These are phyloP conservation scores for Priocnemis perturbator DNA, from an alignment of 2,888 invertebrate genomes.

Conservation along the genomic window DNA sequence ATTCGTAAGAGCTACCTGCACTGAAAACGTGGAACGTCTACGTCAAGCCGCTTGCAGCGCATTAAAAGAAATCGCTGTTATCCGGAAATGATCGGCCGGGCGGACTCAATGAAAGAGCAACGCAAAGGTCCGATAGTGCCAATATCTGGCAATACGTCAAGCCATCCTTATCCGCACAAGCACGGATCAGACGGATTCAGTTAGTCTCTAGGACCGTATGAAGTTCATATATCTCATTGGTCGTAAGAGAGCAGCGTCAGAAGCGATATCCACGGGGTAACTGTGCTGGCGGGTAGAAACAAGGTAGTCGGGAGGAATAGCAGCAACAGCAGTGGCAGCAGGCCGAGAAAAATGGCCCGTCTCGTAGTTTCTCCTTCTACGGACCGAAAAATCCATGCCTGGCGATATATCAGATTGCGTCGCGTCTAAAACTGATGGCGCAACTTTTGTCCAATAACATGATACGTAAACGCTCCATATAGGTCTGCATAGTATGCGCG, in stretches of 20 bases:
- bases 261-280: slow-evolving; percentile 16
- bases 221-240: slow-evolving; percentile 58
- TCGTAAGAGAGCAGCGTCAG: slow-evolving; percentile 7
- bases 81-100: too few relatives aligned
- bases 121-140: not conserved
- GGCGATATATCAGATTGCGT: slow-evolving; percentile 66
- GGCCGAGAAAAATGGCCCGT: slow-evolving; percentile 65
- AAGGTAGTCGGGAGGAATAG: not conserved
- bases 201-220: slow-evolving; percentile 36
- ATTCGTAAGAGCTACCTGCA: not conserved
- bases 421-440: slow-evolving; percentile 62
- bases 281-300: not conserved
- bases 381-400: slow-evolving; percentile 52
- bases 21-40: too few relatives aligned
- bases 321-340: slow-evolving; percentile 39
- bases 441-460: slow-evolving; percentile 68
- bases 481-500: too few relatives aligned
- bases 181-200: slow-evolving; percentile 53
- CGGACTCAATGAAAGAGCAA: too few relatives aligned
- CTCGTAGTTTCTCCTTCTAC: slow-evolving; percentile 58
- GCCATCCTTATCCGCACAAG: slow-evolving; percentile 50
- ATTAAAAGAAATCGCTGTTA: too few relatives aligned
- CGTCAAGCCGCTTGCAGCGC: too few relatives aligned
- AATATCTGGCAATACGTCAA: slow-evolving; percentile 50
- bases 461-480: slow-evolving; percentile 51